Evolutionary conservation across 2,797 vertebrate species (phyloP), one percentile per base, ranked within the genome.

Genomic region (Coluber constrictor): DNA sequence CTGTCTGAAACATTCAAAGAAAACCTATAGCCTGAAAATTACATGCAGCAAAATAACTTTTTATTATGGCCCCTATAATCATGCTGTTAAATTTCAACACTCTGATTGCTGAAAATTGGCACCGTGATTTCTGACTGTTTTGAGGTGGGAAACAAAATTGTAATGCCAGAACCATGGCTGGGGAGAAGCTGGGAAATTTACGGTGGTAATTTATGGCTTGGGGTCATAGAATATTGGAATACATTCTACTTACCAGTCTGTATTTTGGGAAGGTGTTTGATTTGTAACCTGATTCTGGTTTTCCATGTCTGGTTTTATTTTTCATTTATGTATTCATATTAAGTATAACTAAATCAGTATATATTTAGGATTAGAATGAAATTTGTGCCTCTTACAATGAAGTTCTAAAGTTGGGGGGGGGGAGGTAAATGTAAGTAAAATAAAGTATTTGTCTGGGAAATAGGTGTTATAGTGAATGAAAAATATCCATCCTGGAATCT

Each of bases 361-460:
- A 57, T 32, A 83, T 90, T n/a, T 57, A 91, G 60, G 29, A 54
- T 54, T 54, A 87, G 5, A 87, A 63, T 32, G 2, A 55, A 63
- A 25, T n/a, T 5, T 55, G 83, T 11, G 13, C 87, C 54, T 56
- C 15, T n/a, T 56, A 27, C 3, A n/a, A 32, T n/a, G 63, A 32
- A 16, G 5, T 70, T 93, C 54, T 87, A 55, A n/a, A 23, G 37
- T 37, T 37, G 37, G 37, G 5, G 5, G 2, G 4, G 47, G 5
- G 29, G 12, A 29, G 25, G 32, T 13, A 37, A 88, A 59, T 56
- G 6, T n/a, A 91, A 23, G 13, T 1, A 47, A 59, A 57, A 43
- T 47, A 94, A 70, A 59, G 8, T 1, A 63, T 93, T 87, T 43
- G 9, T 6, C 63, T 29, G 25, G 94, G 37, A 94, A 93, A 91